A percentile compares a stretch with the other conserved stretches of the same genome.
These are phyloP conservation scores for Junonia oenone DNA, from an alignment of 2,888 invertebrate genomes.

Conservation along the genomic window DNA sequence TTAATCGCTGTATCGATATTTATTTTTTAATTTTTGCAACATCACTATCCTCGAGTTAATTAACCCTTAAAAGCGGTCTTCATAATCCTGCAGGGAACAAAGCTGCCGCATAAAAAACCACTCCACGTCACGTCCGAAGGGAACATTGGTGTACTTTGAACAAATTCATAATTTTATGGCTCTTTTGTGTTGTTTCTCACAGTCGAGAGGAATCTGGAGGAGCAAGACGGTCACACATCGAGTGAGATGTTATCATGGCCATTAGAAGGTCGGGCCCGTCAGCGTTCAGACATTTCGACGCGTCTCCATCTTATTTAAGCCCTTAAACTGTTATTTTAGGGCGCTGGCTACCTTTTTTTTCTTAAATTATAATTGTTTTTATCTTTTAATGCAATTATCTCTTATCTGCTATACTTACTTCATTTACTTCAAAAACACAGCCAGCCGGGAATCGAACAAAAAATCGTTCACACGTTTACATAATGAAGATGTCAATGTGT, in stretches of 20 bases:
- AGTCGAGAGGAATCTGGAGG: conserved; percentile 67
- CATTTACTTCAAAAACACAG: not conserved
- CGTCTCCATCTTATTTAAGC: conserved; percentile 57
- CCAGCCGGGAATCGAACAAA: not conserved
- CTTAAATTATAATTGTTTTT: conserved; percentile 4
- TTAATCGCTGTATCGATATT: not conserved
- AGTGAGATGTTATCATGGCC: conserved; percentile 68
- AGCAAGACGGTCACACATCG: conserved; percentile 74
- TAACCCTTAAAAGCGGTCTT: conserved; percentile 64
- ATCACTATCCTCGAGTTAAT: conserved; percentile 69
- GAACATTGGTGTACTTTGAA: conserved; percentile 47
- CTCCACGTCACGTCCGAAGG: conserved; percentile 70
- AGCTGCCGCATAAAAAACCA: conserved; percentile 59
- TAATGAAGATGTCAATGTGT: conserved; percentile 47
- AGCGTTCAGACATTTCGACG: conserved; percentile 69
- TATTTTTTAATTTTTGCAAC: conserved; percentile 49
- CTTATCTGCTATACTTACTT: not conserved
- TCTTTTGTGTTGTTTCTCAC: conserved; percentile 77
- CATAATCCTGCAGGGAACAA: conserved; percentile 60
- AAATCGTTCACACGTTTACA: conserved; percentile 8
- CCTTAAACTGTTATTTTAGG: conserved; percentile 60
- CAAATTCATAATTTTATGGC: conserved; percentile 69
- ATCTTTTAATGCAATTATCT: not conserved
- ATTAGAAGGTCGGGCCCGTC: conserved; percentile 62
- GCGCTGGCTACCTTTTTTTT: conserved; percentile 24